These are phyloP conservation scores for Hymenochirus boettgeri DNA, from an alignment of 2,113 vertebrate species.

Conservation along the genomic window DNA sequence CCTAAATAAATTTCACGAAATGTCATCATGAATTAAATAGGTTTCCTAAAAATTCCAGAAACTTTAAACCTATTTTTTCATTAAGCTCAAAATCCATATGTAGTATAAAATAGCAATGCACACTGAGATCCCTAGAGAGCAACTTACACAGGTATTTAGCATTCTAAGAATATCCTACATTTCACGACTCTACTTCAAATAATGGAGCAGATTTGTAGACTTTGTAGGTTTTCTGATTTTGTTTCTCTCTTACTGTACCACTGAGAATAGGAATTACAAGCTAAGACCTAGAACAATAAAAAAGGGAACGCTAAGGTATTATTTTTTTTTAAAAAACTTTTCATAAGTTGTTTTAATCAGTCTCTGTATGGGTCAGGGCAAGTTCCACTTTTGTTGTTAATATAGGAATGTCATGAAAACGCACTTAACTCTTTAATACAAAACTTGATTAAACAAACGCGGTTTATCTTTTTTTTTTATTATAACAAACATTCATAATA, in stretches of 20 bases:
- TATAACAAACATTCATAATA: too few species aligned
- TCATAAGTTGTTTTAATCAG: not conserved
- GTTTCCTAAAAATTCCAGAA: slow-evolving; percentile 2
- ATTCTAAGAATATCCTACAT: not conserved
- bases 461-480: too few species aligned
- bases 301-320: not conserved
- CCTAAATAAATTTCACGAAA: not conserved
- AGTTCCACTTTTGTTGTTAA: not conserved
- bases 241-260: slow-evolving; percentile 1
- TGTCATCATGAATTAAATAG: not conserved
- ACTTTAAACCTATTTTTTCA: slow-evolving; percentile 1
- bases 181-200: not conserved
- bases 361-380: not conserved
- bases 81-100: slow-evolving; percentile 11
- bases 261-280: slow-evolving; percentile 2
- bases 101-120: slow-evolving; percentile 1
- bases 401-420: too few species aligned
- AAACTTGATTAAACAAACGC: too few species aligned
- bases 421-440: too few species aligned
- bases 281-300: slow-evolving; percentile 5
- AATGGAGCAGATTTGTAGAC: slow-evolving; percentile 1
- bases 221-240: not conserved
- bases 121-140: slow-evolving; percentile 3
- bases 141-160: slow-evolving; percentile 7
- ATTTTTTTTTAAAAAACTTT: not conserved